Percentiles rank a stretch among this genome's conserved stretches.
Conservation (phyloP, 2,888 invertebrate genomes). For the Tiliacea citrago region DNA sequence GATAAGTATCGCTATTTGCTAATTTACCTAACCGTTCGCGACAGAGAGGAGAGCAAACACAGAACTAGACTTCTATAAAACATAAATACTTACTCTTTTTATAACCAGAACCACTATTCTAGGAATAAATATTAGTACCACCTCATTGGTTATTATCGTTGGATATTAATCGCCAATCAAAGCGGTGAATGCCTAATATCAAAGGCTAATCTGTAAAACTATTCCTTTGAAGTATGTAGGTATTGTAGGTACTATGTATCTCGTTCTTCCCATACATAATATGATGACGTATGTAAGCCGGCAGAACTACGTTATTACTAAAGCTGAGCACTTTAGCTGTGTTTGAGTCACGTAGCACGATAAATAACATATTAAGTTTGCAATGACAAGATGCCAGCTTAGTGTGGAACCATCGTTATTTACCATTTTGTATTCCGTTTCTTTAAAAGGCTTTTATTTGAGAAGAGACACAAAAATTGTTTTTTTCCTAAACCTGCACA, state of each 20-base stretch:
- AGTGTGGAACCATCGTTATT: background rate
- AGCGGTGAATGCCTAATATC: background rate
- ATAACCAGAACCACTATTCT: background rate
- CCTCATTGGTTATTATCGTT: background rate
- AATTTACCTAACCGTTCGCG: background rate
- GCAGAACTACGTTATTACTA: slow-evolving; percentile 30
- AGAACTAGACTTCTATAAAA: background rate
- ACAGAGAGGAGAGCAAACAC: background rate
- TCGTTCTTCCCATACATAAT: slow-evolving; percentile 3
- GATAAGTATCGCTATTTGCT: background rate
- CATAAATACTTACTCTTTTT: background rate
- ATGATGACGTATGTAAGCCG: slow-evolving; percentile 7
- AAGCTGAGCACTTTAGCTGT: slow-evolving; percentile 19
- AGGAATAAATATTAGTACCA: background rate
- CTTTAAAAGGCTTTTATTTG: background rate
- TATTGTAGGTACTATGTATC: background rate
- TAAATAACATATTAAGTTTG: slow-evolving; percentile 53
- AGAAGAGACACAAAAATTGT: no score
- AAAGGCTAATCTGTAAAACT: background rate
- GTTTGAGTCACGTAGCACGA: slow-evolving; percentile 49
- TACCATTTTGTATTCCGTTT: background rate
- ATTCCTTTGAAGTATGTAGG: background rate
- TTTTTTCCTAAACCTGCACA: no score
- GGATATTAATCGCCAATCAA: background rate
- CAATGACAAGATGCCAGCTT: slow-evolving; percentile 33